A percentile compares a stretch with the other conserved stretches of the same genome.
Evolutionary conservation across 37 sponge, comb jelly and placozoan genomes (phyloP).

Genomic region (Aphrocallistes beatrix): DNA sequence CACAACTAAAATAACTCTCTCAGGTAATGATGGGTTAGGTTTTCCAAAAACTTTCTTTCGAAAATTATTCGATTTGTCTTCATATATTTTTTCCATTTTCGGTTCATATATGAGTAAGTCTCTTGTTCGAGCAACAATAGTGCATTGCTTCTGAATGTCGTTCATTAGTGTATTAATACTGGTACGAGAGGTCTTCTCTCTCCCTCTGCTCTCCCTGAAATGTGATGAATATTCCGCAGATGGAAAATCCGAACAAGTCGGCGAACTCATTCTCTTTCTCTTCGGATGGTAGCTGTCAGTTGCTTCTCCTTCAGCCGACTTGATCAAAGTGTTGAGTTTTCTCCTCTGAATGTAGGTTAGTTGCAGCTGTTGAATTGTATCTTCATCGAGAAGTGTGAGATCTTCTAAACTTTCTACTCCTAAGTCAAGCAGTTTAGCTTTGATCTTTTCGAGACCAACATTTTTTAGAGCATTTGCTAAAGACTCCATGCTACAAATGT

Average conservation of each 20-base stretch:
- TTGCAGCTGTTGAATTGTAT: not conserved
- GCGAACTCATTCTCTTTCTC: too few relatives aligned
- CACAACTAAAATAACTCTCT: not conserved
- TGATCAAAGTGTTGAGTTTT: not conserved
- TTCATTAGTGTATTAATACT: too few relatives aligned
- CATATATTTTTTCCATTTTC: not conserved
- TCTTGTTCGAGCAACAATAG: not conserved
- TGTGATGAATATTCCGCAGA: too few relatives aligned
- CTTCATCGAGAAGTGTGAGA: not conserved
- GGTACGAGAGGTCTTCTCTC: too few relatives aligned
- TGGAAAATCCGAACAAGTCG: too few relatives aligned
- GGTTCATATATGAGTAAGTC: not conserved
- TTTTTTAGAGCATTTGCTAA: not conserved
- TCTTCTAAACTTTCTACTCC: not conserved
- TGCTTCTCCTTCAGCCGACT: too few relatives aligned
- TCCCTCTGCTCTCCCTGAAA: too few relatives aligned
- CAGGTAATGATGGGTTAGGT: not conserved
- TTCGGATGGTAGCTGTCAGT: too few relatives aligned
- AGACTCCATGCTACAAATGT: not conserved
- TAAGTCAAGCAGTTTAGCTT: not conserved
- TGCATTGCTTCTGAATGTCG: not conserved
- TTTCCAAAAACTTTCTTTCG: not conserved
- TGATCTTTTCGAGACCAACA: not conserved
- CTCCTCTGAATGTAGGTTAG: not conserved
- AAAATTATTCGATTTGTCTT: not conserved